A percentile compares a stretch with the other conserved stretches of the same genome.
Evolutionary conservation across 2,113 vertebrate genomes (phyloP).

Genomic region (Catharus fuscescens): DNA sequence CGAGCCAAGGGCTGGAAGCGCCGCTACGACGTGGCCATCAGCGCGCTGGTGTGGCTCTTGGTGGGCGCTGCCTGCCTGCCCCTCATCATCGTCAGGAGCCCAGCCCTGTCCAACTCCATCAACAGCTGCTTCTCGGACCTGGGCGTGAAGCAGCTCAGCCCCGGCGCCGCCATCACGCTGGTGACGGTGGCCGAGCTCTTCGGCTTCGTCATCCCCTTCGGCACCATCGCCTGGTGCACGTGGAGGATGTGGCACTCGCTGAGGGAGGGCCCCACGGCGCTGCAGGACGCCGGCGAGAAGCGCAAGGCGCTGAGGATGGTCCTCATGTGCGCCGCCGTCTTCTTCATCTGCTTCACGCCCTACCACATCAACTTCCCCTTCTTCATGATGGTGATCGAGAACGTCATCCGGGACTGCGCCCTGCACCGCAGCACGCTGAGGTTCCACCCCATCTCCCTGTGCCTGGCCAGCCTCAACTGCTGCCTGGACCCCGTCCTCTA

Average conservation of each 20-base stretch:
- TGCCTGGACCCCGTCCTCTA: slow-evolving; percentile 91
- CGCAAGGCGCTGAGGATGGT: slow-evolving; percentile 84
- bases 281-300: slow-evolving; percentile 70
- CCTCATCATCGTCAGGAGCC: slow-evolving; percentile 81
- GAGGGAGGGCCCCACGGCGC: neutral
- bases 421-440: slow-evolving; percentile 50
- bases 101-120: slow-evolving; percentile 9
- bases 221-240: slow-evolving; percentile 81
- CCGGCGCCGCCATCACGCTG: slow-evolving; percentile 64
- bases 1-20: slow-evolving; percentile 82
- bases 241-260: slow-evolving; percentile 80
- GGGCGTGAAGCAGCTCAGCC: slow-evolving; percentile 68
- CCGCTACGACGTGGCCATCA: slow-evolving; percentile 82
- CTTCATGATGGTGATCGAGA: slow-evolving; percentile 84
- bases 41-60: slow-evolving; percentile 77
- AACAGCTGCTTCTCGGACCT: slow-evolving; percentile 86
- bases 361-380: slow-evolving; percentile 91
- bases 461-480: slow-evolving; percentile 88
- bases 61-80: slow-evolving; percentile 80
- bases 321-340: slow-evolving; percentile 80
- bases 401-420: slow-evolving; percentile 72
- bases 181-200: slow-evolving; percentile 80
- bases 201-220: slow-evolving; percentile 84
- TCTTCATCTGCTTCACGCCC: slow-evolving; percentile 88
- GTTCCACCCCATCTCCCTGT: slow-evolving; percentile 87